Evolutionary conservation across 2,888 invertebrate genomes (phyloP).

Genomic region (Nomada fucata): DNA sequence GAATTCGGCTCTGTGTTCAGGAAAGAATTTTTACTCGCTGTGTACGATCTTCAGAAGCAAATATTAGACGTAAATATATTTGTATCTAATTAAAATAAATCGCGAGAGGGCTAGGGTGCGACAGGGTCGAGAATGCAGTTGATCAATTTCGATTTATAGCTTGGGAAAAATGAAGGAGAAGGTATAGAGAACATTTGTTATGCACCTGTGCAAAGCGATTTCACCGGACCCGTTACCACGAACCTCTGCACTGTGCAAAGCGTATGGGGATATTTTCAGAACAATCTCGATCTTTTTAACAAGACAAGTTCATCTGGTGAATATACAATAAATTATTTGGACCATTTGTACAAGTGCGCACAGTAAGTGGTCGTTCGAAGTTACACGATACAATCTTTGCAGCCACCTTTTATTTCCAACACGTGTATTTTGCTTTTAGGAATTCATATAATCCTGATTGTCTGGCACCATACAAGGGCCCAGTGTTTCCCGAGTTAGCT

Average conservation of each 20-base stretch:
- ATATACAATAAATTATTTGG: constrained; percentile 84
- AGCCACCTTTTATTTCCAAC: neutral
- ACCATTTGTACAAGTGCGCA: constrained; percentile 85
- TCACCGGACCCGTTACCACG: constrained; percentile 85
- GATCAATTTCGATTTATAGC: constrained; percentile 67
- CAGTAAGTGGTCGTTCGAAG: constrained; percentile 80
- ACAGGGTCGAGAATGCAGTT: neutral
- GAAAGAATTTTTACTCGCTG: constrained; percentile 89
- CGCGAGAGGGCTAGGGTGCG: too few relatives aligned
- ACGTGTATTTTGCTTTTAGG: constrained; percentile 77
- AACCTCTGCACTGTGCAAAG: constrained; percentile 93
- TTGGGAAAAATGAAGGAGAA: constrained; percentile 86
- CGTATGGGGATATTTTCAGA: constrained; percentile 91
- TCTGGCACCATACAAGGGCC: constrained; percentile 94
- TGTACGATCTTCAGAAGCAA: constrained; percentile 89
- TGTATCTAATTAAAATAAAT: neutral
- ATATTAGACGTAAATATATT: constrained; percentile 86
- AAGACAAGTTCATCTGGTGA: constrained; percentile 43
- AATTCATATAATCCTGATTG: constrained; percentile 88
- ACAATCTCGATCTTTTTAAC: constrained; percentile 85
- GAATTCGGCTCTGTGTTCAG: constrained; percentile 93
- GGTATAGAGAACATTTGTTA: constrained; percentile 91
- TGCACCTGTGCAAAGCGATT: constrained; percentile 90
- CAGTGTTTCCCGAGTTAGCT: constrained; percentile 92
- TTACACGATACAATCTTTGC: too few relatives aligned